These are phyloP conservation scores for Microplitis demolitor DNA, from an alignment of 1,140 invertebrate genomes.

Conservation along the genomic window DNA sequence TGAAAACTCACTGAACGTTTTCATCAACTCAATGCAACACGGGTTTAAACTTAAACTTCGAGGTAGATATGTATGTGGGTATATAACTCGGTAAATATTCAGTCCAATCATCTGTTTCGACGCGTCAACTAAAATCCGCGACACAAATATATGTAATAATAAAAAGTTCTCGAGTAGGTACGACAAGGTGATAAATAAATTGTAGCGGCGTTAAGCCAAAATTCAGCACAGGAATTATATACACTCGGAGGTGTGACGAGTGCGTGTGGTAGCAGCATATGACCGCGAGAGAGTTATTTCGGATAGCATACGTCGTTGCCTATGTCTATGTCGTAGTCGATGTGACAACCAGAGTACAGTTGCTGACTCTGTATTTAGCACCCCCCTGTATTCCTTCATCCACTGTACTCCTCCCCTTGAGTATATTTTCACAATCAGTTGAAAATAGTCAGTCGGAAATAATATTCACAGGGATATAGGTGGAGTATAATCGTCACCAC, in stretches of 20 bases:
- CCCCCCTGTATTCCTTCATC: no score
- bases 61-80: no score
- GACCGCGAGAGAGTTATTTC: constrained; percentile 36
- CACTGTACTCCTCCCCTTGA: constrained; percentile 26
- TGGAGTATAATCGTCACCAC: neutral
- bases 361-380: constrained; percentile 32
- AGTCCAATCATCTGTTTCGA: no score
- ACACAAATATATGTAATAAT: neutral
- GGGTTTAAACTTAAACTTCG: no score
- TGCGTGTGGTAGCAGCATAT: constrained; percentile 6
- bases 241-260: neutral
- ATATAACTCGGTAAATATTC: no score
- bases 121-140: no score
- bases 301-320: constrained; percentile 22
- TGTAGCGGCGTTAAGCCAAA: constrained; percentile 9
- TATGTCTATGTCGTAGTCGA: constrained; percentile 14
- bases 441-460: constrained; percentile 59
- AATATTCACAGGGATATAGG: constrained; percentile 25
- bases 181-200: neutral
- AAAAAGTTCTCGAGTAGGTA: neutral
- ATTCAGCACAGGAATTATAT: neutral
- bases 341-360: constrained; percentile 30
- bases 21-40: no score
- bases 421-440: constrained; percentile 57
- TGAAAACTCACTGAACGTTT: no score